Conservation (phyloP, 2,888 invertebrate genomes). For the Philereme transversata region DNA sequence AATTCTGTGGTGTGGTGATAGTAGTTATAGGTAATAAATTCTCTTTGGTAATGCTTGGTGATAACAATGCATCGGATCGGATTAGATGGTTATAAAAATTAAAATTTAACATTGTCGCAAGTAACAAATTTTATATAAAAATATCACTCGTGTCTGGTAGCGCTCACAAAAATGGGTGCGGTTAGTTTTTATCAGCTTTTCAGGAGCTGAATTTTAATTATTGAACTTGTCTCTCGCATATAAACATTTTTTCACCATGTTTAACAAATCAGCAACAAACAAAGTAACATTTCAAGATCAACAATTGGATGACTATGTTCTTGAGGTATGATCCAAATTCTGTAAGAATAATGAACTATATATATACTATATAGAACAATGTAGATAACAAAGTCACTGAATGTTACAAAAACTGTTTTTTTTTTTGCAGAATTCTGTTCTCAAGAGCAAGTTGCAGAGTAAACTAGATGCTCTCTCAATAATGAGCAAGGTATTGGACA, state of each 20-base stretch:
- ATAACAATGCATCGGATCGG: no score
- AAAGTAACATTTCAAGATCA: slow-evolving; percentile 79
- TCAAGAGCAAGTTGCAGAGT: slow-evolving; percentile 90
- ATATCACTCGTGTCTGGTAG: background rate
- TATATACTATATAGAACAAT: no score
- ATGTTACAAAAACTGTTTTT: background rate
- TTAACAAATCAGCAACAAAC: slow-evolving; percentile 28
- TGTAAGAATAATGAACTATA: background rate
- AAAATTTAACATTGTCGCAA: no score
- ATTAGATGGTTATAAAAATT: no score
- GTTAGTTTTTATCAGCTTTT: background rate
- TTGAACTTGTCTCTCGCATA: background rate
- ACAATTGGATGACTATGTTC: slow-evolving; percentile 74
- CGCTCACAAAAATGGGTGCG: background rate
- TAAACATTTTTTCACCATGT: slow-evolving; percentile 24
- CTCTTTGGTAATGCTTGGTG: no score
- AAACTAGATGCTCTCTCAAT: slow-evolving; percentile 93
- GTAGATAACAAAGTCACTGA: background rate
- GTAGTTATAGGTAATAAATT: no score
- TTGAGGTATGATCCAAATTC: slow-evolving; percentile 57
- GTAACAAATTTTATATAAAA: background rate
- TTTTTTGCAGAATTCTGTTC: slow-evolving; percentile 82
- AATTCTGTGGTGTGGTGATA: no score
- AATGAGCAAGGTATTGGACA: slow-evolving; percentile 89
- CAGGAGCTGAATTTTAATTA: background rate